Base-by-base conservation (phyloP, 92 coral and sea anemone genomes). In the Parazoanthus swiftii region DNA sequence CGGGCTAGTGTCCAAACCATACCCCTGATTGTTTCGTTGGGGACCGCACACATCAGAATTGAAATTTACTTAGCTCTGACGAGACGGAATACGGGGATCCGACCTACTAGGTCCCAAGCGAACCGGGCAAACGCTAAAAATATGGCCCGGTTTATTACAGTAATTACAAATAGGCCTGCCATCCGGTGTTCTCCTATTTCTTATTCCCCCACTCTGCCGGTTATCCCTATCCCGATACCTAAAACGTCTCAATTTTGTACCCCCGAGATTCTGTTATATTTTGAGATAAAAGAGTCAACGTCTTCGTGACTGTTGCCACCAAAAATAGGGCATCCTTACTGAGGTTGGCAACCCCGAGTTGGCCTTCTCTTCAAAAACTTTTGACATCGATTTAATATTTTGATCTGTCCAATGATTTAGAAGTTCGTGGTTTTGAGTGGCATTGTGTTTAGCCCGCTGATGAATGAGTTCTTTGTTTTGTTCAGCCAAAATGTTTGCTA, bases 251-350 rank as follows among this genome's bases (percentile, higher is more conserved):
- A 78, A 37, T 46, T 83, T n/a, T 83, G 78, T 7, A 83, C 76
- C 39, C 56, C 78, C 8, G 87, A 37, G 16, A 72, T 72, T 72
- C 87, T 38, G 25, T 83, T 48, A 35, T 59, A 83, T 67, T 83
- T 68, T 23, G 78, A 67, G 29, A 83, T 83, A 72, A 68, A 83
- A 4, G 39, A 15, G 43, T 67, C 68, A 1, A 83, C 78, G 87
- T 83, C 87, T 44, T 65, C 87, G 25, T 66, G 42, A 15, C 67
- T 72, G 16, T 46, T 43, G 51, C 80, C 80, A 16, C 88, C 71
- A n/a, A 85, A 85, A 44, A 25, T 71, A 36, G 80, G 80, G 88
- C 80, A 85, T 71, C 20, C 39, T 85, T 15, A 70, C 74, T 37
- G 79, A 26, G 37, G 72, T 85, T 23, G 25, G 85, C 7, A 51